Evolutionary conservation across 2,797 vertebrate species (phyloP).

Genomic region (Intellagama lesueurii): DNA sequence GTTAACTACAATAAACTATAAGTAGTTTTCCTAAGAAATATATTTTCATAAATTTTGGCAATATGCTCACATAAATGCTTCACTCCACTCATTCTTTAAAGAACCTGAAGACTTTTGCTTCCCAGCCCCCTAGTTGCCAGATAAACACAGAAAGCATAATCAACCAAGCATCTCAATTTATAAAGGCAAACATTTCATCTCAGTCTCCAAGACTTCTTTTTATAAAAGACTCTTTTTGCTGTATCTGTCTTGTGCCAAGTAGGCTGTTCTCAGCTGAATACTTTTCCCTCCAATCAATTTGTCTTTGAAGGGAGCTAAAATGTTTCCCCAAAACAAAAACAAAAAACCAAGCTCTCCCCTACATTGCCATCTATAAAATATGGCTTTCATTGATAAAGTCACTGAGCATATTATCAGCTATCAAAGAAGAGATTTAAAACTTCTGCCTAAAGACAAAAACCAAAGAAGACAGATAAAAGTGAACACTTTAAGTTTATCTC

Average conservation of each 20-base stretch:
- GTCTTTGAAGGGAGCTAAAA: constrained; percentile 9
- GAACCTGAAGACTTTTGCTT: background rate
- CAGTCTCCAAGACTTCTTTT: background rate
- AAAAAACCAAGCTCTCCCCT: constrained; percentile 16
- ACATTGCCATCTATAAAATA: constrained; percentile 18
- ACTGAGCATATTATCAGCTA: constrained; percentile 19
- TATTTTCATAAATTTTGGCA: constrained; percentile 1
- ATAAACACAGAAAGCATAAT: background rate
- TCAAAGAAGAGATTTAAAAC: constrained; percentile 34
- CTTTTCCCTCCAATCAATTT: constrained; percentile 29
- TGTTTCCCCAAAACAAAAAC: background rate
- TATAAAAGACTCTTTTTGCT: constrained; percentile 10
- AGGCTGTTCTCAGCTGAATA: constrained; percentile 22
- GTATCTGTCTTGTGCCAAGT: background rate
- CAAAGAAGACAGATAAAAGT: constrained; percentile 5
- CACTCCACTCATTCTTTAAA: background rate
- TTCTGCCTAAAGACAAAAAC: constrained; percentile 6
- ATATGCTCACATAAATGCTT: background rate
- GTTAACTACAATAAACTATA: background rate
- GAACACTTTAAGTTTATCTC: constrained; percentile 27
- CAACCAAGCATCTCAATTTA: constrained; percentile 5
- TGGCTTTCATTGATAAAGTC: constrained; percentile 25
- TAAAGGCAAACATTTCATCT: constrained; percentile 25
- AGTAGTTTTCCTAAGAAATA: background rate
- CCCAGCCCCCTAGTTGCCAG: background rate